A percentile compares a stretch with the other conserved stretches of the same genome.
Evolutionary conservation across 2,888 invertebrate species (phyloP).

Genomic region (Torymus texanus): DNA sequence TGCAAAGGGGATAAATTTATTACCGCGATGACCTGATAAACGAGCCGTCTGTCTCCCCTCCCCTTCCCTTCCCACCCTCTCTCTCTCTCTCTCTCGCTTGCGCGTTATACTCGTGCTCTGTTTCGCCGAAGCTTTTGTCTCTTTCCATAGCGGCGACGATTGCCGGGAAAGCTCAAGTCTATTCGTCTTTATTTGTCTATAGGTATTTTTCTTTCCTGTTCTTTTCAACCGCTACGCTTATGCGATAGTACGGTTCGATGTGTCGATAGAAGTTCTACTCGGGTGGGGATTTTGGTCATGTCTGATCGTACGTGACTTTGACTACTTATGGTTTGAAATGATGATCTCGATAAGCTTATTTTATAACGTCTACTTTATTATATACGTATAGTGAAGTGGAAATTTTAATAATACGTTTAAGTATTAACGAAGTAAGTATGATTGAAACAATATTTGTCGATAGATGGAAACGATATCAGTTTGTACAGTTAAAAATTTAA

Average conservation of each 20-base stretch:
- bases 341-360: too few relatives aligned
- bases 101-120: neutral
- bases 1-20: slow-evolving; percentile 67
- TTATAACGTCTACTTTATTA: too few relatives aligned
- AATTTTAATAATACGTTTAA: too few relatives aligned
- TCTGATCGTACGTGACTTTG: too few relatives aligned
- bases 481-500: too few relatives aligned
- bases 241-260: neutral
- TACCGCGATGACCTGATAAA: slow-evolving; percentile 65
- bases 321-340: too few relatives aligned
- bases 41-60: slow-evolving; percentile 51
- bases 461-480: too few relatives aligned
- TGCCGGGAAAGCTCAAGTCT: neutral
- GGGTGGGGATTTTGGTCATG: too few relatives aligned
- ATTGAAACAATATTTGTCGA: too few relatives aligned
- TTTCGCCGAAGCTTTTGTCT: neutral
- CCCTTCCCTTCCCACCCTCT: neutral
- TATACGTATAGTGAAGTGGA: too few relatives aligned
- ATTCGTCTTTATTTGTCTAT: slow-evolving; percentile 46
- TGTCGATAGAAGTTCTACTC: too few relatives aligned
- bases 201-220: slow-evolving; percentile 4
- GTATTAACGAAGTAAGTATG: too few relatives aligned
- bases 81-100: neutral
- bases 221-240: slow-evolving; percentile 5
- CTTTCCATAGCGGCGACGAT: neutral